Conservation (phyloP, 2,113 vertebrate genomes). For the Cyanoramphus novaezelandiae region DNA sequence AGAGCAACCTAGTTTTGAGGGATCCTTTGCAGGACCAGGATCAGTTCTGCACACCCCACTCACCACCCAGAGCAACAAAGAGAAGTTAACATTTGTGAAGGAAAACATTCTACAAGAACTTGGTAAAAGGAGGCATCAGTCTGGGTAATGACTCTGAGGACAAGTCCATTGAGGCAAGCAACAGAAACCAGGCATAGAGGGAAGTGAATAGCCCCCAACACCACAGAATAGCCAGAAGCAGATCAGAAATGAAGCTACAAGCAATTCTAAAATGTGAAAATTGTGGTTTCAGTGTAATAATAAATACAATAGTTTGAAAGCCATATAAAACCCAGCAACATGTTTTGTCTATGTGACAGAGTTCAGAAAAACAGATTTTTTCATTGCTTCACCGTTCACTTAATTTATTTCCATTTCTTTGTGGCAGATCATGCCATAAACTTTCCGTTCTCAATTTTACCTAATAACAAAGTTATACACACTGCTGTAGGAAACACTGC, state of each 20-base stretch:
- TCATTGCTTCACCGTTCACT: background rate
- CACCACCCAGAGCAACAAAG: background rate
- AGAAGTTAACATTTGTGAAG: too few relatives aligned
- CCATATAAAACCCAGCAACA: background rate
- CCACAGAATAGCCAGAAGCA: background rate
- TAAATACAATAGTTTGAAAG: background rate
- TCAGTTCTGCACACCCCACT: background rate
- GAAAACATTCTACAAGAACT: background rate
- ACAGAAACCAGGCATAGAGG: accelerated
- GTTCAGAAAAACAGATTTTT: background rate
- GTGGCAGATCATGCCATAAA: background rate
- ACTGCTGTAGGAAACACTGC: accelerated
- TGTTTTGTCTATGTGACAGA: accelerated
- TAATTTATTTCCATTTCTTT: background rate
- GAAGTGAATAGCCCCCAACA: background rate
- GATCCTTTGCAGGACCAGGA: background rate
- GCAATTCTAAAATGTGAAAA: background rate
- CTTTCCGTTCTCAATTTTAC: background rate
- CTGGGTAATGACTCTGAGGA: background rate
- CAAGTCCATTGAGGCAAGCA: background rate
- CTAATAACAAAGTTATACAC: background rate
- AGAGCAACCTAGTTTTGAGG: background rate
- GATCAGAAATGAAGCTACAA: background rate
- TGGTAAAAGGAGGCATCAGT: background rate
- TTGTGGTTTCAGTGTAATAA: background rate